Percentiles rank a stretch among this genome's conserved stretches.
phyloP scores from a whole-genome alignment of 1,140 invertebrate species.

The Luehdorfia chinensis region DNA sequence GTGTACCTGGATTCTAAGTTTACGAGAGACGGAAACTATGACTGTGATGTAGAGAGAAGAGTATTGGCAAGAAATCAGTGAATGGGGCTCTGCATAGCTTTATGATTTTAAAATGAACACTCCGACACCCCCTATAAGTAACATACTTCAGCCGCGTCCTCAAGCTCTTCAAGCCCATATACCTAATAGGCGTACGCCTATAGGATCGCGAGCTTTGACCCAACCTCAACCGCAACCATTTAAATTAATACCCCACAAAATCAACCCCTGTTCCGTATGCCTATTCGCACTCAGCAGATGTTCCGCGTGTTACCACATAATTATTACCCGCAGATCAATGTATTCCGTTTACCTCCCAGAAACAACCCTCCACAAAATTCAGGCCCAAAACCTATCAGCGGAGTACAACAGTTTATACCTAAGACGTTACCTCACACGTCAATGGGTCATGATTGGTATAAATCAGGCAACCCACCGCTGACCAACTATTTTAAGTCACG shows the following conservation, averaged over 20 bases:
- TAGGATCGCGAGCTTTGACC: too few relatives aligned
- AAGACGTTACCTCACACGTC: slow-evolving; percentile 11
- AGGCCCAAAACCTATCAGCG: slow-evolving; percentile 21
- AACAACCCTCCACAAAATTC: slow-evolving; percentile 11
- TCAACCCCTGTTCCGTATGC: background rate
- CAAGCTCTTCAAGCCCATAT: background rate
- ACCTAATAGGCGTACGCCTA: too few relatives aligned
- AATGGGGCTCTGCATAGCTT: too few relatives aligned
- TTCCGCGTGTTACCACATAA: slow-evolving; percentile 25
- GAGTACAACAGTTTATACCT: slow-evolving; percentile 18
- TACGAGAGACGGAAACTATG: too few relatives aligned
- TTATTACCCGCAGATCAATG: slow-evolving; percentile 20
- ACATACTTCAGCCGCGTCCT: background rate
- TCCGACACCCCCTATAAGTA: background rate
- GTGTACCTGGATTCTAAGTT: too few relatives aligned
- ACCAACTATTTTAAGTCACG: too few relatives aligned
- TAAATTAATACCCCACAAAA: background rate
- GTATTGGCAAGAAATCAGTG: too few relatives aligned
- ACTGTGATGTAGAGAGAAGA: too few relatives aligned
- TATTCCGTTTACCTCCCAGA: slow-evolving; percentile 20
- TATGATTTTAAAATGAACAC: too few relatives aligned
- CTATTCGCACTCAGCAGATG: slow-evolving; percentile 14
- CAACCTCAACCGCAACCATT: too few relatives aligned
- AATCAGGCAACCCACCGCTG: too few relatives aligned
- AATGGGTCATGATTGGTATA: slow-evolving; percentile 15